Base-by-base conservation (phyloP, 2,888 invertebrate species). In the Pyrocoelia pectoralis region DNA sequence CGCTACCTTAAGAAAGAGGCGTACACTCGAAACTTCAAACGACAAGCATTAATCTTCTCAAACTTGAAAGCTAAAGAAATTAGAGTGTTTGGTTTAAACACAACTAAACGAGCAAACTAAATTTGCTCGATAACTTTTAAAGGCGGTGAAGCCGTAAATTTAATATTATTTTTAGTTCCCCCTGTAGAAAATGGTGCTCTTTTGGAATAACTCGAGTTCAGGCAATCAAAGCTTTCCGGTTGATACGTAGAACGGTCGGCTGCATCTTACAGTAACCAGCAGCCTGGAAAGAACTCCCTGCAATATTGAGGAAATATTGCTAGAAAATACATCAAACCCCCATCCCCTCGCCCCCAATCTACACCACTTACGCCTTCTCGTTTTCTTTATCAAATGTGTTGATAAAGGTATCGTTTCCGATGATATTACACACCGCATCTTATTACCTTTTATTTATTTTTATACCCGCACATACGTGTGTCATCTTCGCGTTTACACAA, bases 61-160 rank as follows among this genome's bases (percentile, higher is more conserved):
- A 41, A 33, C 33, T 33, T 8, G n/a, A 33, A 33, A 33, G 33
- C 33, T 33, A n/a, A 33, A 33, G 33, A 33, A 29, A 52, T 38
- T 17, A 12, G 12, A 52, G 29, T 9, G 12, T 33, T 52, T 15
- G 52, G 29, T 33, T 48, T 18, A 59, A 59, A 52, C 38, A 53
- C 59, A 59, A 59, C 60, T 54, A 60, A 60, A 60, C 49, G 52
- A 61, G 61, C 56, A 61, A 62, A 67, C 59, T 61, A 65, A 67
- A 65, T 67, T 65, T 56, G 40, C 50, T 50, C 59, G 61, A 64
- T 66, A 71, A 65, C 65, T 68, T 71, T 68, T 62, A 67, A 68
- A 66, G 70, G 70, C 67, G 70, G 56, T 59, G 66, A 66, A 65
- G 68, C 68, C 65, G 72, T 70, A 71, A 71, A 72, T 70, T 72